Evolutionary conservation across 2,888 invertebrate genomes (phyloP).

Genomic region (Scrobipalpa atriplicella): DNA sequence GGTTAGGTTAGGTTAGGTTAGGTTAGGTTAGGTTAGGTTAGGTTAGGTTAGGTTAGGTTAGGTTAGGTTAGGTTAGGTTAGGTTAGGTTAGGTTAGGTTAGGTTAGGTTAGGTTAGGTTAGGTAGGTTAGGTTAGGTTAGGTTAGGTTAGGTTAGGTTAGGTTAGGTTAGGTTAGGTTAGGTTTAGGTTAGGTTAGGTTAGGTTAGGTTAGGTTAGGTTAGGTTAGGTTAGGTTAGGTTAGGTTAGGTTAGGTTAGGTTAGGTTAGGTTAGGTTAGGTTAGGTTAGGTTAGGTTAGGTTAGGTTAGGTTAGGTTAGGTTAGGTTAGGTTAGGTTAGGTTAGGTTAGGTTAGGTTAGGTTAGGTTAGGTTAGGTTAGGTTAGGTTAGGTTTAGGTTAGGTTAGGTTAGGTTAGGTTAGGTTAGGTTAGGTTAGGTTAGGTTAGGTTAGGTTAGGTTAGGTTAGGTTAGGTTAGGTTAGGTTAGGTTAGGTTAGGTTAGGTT

Average conservation of each 20-base stretch:
- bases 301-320: conserved; percentile 45
- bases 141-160: conserved; percentile 34
- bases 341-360: conserved; percentile 47
- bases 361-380: conserved; percentile 45
- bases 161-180: conserved; percentile 32
- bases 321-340: conserved; percentile 48
- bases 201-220: conserved; percentile 34
- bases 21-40: conserved; percentile 33
- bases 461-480: conserved; percentile 42
- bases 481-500: conserved; percentile 46
- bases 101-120: conserved; percentile 33
- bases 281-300: conserved; percentile 44
- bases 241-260: conserved; percentile 34
- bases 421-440: conserved; percentile 44
- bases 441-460: conserved; percentile 42
- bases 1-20: conserved; percentile 36
- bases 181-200: conserved; percentile 26
- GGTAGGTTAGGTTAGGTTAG: conserved; percentile 33
- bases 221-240: conserved; percentile 33
- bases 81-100: conserved; percentile 32
- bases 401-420: conserved; percentile 44
- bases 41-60: conserved; percentile 33
- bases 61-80: conserved; percentile 33
- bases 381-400: conserved; percentile 44
- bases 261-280: conserved; percentile 34